Evolutionary conservation across 2,888 invertebrate species (phyloP).

Genomic region (Gymnoscelis rufifasciata): DNA sequence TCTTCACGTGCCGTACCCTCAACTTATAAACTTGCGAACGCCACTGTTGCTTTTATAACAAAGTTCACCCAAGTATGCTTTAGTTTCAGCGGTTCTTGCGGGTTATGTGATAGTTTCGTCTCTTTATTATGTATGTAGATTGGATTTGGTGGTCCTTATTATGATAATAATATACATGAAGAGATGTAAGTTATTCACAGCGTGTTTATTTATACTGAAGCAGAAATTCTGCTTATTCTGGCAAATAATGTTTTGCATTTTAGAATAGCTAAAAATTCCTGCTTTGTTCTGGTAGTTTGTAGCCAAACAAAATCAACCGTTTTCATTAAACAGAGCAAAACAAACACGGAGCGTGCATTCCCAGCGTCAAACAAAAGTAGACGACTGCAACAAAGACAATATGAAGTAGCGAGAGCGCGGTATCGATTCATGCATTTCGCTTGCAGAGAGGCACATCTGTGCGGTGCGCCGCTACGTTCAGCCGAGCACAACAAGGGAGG

Average conservation of each 20-base stretch:
- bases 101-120: constrained; percentile 34
- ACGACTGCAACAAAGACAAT: constrained; percentile 73
- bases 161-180: constrained; percentile 2
- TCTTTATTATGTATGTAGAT: constrained; percentile 8
- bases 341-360: constrained; percentile 18
- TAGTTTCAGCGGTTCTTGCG: constrained; percentile 31
- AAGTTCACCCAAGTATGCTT: constrained; percentile 39
- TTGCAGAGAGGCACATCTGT: constrained; percentile 58
- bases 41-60: constrained; percentile 44
- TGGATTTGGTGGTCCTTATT: constrained; percentile 7
- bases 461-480: constrained; percentile 62
- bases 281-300: constrained; percentile 7
- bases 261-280: constrained; percentile 4
- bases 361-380: constrained; percentile 51
- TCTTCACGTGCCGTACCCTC: constrained; percentile 49
- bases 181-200: background rate
- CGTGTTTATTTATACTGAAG: background rate
- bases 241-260: background rate
- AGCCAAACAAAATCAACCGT: constrained; percentile 19
- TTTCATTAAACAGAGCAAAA: constrained; percentile 21
- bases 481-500: constrained; percentile 51
- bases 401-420: constrained; percentile 55
- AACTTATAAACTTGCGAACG: constrained; percentile 54
- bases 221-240: background rate
- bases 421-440: constrained; percentile 75